These are phyloP conservation scores for Scomber japonicus DNA, from an alignment of 2,113 vertebrate genomes.

Conservation along the genomic window DNA sequence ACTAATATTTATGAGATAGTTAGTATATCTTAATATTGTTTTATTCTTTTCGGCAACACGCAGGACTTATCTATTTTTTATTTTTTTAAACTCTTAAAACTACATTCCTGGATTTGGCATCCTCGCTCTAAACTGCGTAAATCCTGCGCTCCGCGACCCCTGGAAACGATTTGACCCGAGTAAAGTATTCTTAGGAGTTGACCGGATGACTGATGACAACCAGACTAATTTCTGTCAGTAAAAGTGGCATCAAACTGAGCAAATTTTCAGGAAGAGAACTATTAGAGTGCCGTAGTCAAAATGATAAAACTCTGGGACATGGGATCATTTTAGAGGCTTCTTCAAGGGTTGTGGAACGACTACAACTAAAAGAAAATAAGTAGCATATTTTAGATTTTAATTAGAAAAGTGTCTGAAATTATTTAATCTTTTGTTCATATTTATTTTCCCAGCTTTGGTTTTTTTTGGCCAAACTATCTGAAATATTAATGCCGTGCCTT, in stretches of 20 bases:
- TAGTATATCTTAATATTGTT: neutral
- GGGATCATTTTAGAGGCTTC: neutral
- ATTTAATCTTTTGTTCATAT: neutral
- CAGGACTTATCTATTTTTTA: neutral
- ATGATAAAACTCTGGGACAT: conserved; percentile 6
- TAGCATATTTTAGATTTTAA: neutral
- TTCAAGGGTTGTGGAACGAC: neutral
- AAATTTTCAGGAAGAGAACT: conserved; percentile 27
- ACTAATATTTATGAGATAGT: neutral
- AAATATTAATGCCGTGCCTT: neutral
- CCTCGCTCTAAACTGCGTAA: neutral
- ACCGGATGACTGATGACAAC: conserved; percentile 43
- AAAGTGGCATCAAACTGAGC: conserved; percentile 29
- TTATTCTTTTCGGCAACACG: neutral
- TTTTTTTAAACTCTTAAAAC: neutral
- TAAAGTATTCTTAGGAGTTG: conserved; percentile 4
- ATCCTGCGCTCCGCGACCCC: conserved; percentile 44
- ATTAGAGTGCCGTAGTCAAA: neutral
- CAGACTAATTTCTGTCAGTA: conserved; percentile 8
- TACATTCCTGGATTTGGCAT: neutral
- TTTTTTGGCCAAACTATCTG: neutral
- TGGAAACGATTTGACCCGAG: conserved; percentile 56
- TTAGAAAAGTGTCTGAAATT: neutral
- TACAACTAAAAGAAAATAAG: neutral
- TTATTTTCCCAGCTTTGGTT: neutral